Conservation (phyloP, 2,797 vertebrate species). For the Pangasius krempfi region DNA sequence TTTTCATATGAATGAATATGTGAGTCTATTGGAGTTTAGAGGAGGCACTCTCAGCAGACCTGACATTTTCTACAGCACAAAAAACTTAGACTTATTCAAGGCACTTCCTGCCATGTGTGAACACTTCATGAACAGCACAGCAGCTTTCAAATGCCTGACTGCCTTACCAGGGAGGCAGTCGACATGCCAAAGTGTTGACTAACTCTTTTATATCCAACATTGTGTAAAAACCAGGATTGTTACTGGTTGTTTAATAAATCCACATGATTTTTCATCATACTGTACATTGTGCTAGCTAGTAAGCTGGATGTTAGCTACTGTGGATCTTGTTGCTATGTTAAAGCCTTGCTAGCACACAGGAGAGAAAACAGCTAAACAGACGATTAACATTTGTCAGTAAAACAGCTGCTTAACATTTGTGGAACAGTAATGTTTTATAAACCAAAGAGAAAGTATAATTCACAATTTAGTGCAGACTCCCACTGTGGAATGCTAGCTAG, state of each 20-base stretch:
- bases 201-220: neutral
- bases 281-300: neutral
- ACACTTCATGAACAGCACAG: neutral
- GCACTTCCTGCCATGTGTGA: constrained; percentile 6
- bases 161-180: neutral
- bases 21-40: neutral
- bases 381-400: neutral
- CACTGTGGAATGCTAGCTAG: neutral
- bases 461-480: neutral
- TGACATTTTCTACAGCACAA: neutral
- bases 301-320: neutral
- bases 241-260: neutral
- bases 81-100: neutral
- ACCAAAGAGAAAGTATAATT: neutral
- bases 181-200: neutral
- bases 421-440: neutral
- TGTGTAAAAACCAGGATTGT: neutral
- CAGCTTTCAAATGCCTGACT: neutral
- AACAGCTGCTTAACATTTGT: neutral
- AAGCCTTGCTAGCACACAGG: neutral
- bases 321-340: neutral
- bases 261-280: neutral
- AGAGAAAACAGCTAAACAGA: neutral
- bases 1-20: neutral
- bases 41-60: neutral